phyloP scores from a whole-genome alignment of 2,797 vertebrate genomes.

The Myotis vivesi region DNA sequence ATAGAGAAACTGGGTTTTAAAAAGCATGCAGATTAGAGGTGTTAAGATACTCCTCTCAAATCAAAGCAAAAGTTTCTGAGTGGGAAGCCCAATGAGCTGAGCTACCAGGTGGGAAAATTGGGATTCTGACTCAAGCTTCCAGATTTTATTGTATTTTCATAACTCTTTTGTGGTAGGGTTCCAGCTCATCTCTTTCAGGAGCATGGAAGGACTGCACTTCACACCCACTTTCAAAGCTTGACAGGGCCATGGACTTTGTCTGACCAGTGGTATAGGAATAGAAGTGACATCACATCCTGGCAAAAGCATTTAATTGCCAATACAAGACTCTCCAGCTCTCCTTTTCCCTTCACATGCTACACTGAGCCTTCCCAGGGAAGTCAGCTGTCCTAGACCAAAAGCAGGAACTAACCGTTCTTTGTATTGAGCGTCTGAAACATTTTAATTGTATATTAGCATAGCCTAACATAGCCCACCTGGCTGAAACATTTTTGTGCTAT shows the following conservation, averaged over 20 bases:
- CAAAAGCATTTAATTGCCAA: neutral
- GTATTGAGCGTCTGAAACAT: neutral
- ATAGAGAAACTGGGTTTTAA: neutral
- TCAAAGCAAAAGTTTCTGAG: neutral
- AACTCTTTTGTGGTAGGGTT: neutral
- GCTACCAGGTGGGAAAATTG: neutral
- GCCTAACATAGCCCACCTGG: neutral
- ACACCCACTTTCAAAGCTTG: neutral
- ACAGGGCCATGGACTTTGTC: neutral
- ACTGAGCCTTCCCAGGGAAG: neutral
- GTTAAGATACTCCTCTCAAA: neutral
- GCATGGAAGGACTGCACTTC: neutral
- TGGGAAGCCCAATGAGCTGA: neutral
- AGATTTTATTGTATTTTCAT: neutral
- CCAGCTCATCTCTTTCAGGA: neutral
- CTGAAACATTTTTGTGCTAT: neutral
- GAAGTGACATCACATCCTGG: neutral
- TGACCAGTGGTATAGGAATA: neutral
- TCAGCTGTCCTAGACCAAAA: neutral
- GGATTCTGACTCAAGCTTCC: neutral
- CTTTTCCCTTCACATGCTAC: neutral
- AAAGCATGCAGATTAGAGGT: neutral
- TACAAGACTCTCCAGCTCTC: neutral
- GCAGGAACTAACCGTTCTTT: neutral
- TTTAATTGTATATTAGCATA: neutral